Conservation (phyloP, 2,113 vertebrate genomes). For the Apteryx owenii region DNA sequence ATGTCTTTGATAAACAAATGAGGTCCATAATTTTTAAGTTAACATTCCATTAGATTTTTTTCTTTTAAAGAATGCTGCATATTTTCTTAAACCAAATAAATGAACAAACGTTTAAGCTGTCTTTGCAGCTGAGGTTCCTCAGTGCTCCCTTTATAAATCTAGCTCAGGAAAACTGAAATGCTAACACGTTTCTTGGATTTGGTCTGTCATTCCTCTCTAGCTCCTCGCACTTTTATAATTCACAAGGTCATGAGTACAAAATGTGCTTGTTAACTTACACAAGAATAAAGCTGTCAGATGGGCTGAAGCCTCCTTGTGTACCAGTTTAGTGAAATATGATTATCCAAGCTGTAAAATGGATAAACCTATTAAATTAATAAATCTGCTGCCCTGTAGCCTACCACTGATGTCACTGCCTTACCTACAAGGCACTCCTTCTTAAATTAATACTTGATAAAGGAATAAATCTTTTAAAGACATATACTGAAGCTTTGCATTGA, state of each 20-base stretch:
- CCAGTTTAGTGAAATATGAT: conserved; percentile 74
- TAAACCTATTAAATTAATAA: conserved; percentile 51
- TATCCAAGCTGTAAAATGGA: conserved; percentile 60
- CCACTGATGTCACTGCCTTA: conserved; percentile 11
- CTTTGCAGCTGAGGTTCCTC: conserved; percentile 25
- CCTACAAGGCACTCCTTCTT: conserved; percentile 47
- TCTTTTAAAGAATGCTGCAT: not conserved
- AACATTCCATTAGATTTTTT: not conserved
- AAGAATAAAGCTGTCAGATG: conserved; percentile 75
- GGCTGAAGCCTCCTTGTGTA: conserved; percentile 64
- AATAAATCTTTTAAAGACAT: conserved; percentile 46
- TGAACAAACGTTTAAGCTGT: not conserved
- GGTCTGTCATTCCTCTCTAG: conserved; percentile 59
- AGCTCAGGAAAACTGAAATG: not conserved
- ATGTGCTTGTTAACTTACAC: conserved; percentile 71
- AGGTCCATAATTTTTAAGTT: not conserved
- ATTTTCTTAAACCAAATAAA: not conserved
- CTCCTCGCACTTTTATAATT: conserved; percentile 58
- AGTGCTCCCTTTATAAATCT: conserved; percentile 21
- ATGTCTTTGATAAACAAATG: not conserved
- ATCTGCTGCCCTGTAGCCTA: conserved; percentile 27
- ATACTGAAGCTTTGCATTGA: conserved; percentile 1
- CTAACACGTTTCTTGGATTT: conserved; percentile 51
- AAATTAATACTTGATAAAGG: conserved; percentile 65
- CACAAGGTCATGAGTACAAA: conserved; percentile 64